A percentile compares a stretch with the other conserved stretches of the same genome.
Conservation (phyloP, 2,888 invertebrate genomes). For the Aleiodes alternator region DNA sequence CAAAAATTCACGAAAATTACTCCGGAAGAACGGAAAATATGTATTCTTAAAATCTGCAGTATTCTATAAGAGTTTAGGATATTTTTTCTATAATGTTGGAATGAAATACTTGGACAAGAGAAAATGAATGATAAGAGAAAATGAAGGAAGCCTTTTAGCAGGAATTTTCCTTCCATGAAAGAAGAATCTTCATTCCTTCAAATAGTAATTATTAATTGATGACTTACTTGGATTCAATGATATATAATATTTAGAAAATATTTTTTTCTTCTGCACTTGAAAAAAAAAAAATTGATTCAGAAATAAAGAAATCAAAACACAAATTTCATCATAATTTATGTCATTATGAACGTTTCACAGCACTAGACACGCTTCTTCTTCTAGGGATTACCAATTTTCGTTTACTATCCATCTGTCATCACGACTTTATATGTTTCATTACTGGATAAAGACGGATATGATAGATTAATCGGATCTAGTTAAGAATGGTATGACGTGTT, state of each 20-base stretch:
- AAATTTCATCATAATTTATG: constrained; percentile 9
- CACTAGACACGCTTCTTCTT: not conserved
- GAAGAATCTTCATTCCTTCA: too few species aligned
- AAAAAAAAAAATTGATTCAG: not conserved
- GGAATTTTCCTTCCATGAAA: too few species aligned
- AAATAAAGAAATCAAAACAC: not conserved
- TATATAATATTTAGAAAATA: not conserved
- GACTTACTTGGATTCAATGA: too few species aligned
- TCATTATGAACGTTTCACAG: not conserved
- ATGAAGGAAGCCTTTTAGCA: too few species aligned
- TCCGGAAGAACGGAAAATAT: too few species aligned
- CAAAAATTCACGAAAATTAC: too few species aligned
- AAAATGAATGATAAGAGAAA: too few species aligned
- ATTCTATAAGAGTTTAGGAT: too few species aligned
- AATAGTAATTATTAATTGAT: too few species aligned
- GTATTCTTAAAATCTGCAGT: too few species aligned
- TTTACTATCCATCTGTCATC: constrained; percentile 14
- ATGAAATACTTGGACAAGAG: too few species aligned
- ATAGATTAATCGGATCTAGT: constrained; percentile 30
- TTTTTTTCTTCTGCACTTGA: not conserved
- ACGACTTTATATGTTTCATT: constrained; percentile 17
- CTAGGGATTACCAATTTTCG: not conserved
- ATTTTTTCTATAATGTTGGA: too few species aligned
- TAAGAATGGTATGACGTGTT: constrained; percentile 29
- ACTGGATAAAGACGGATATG: constrained; percentile 19